Conservation (phyloP, 2,797 vertebrate genomes). For the Hozukius guyotensis region DNA sequence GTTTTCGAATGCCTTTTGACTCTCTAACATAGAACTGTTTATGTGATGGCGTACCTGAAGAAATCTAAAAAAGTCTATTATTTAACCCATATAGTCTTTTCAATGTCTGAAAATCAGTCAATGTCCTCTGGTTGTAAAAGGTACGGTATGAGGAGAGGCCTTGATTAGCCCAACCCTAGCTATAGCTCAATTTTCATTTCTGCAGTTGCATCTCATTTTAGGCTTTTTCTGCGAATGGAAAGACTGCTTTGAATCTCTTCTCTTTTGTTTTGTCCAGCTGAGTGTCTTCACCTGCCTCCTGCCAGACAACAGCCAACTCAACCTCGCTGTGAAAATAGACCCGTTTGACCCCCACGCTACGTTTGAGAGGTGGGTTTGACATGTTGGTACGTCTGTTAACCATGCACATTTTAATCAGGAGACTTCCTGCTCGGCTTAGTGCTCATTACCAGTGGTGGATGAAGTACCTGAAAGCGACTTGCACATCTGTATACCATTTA, state of each 20-base stretch:
- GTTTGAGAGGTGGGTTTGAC: conserved; percentile 87
- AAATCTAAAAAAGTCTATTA: too few relatives aligned
- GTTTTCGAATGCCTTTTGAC: too few relatives aligned
- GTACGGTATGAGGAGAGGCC: too few relatives aligned
- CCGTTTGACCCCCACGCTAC: conserved; percentile 90
- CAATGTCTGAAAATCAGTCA: too few relatives aligned
- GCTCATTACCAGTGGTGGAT: neutral
- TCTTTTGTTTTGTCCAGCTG: conserved; percentile 52
- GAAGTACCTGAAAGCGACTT: too few relatives aligned
- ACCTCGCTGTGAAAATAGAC: conserved; percentile 89
- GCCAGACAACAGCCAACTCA: conserved; percentile 79
- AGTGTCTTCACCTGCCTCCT: conserved; percentile 78
- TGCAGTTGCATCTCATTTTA: neutral
- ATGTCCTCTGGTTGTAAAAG: too few relatives aligned
- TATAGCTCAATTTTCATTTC: neutral
- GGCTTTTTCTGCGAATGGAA: neutral
- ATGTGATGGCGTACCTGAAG: too few relatives aligned
- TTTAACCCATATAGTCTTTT: too few relatives aligned
- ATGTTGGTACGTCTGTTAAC: neutral
- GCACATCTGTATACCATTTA: too few relatives aligned
- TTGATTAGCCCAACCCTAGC: too few relatives aligned
- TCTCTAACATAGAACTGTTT: too few relatives aligned
- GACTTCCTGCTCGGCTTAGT: neutral
- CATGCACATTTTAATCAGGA: neutral
- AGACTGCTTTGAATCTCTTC: neutral